These are phyloP conservation scores for Pseudorasbora parva DNA, from an alignment of 2,113 vertebrate species.

Conservation along the genomic window DNA sequence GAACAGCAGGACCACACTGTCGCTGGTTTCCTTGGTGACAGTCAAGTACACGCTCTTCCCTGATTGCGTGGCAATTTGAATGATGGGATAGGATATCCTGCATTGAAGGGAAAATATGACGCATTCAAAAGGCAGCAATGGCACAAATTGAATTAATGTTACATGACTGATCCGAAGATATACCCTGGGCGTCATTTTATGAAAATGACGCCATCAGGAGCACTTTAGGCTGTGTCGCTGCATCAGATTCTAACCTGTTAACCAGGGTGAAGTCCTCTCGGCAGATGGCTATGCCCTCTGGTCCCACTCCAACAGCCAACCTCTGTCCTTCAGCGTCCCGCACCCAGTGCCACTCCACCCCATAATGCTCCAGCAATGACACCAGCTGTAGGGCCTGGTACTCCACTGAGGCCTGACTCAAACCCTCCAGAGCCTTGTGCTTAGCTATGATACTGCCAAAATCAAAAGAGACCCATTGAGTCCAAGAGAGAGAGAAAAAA, in stretches of 20 bases:
- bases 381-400: constrained; percentile 94
- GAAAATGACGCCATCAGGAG: neutral
- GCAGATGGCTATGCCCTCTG: constrained; percentile 92
- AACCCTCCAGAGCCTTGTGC: constrained; percentile 89
- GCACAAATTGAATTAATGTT: neutral
- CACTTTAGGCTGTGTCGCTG: neutral
- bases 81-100: constrained; percentile 93
- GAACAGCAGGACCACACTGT: constrained; percentile 91
- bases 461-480: neutral
- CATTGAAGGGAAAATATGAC: neutral
- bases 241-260: constrained; percentile 80
- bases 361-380: constrained; percentile 91
- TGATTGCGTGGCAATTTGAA: constrained; percentile 98
- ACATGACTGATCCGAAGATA: neutral
- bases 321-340: constrained; percentile 88
- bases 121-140: neutral
- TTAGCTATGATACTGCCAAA: constrained; percentile 83
- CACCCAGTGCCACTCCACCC: constrained; percentile 94
- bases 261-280: constrained; percentile 91
- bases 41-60: constrained; percentile 97
- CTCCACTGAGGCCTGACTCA: constrained; percentile 86
- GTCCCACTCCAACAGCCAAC: constrained; percentile 90
- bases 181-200: neutral
- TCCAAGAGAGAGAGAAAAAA: neutral
- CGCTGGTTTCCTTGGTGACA: constrained; percentile 90